Evolutionary conservation across 2,113 vertebrate species (phyloP), one percentile per base, ranked within the genome.

Genomic region (Garra rufa): DNA sequence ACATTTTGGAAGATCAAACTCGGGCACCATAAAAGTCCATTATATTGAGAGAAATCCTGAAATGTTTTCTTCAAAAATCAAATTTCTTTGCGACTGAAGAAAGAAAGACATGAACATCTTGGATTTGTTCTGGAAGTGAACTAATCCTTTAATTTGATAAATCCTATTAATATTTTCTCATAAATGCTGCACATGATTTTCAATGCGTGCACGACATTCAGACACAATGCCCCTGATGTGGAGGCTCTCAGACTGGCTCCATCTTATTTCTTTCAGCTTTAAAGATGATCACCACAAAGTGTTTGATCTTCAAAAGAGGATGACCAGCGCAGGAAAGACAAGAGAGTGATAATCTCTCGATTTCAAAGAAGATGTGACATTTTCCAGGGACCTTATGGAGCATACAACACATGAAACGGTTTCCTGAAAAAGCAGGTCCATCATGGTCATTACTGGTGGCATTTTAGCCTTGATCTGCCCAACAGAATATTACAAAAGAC

Each of bases 281-380:
- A 61, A 80, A 80, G 41, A 80, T 28, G 41, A 80, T n/a, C 57
- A 65, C 41, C 59, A 65, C 34, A 44, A 48, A 28, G 57, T 48
- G 38, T 65, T 80, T 65, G 77, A 80, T 80, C 77, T 80, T 80
- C 77, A 65, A 80, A 80, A 28, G 77, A 63, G 41, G 41, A 80
- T 43, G 50, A 77, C 50, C 75, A 77, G 75, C 0, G 30, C 75
- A 21, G 30, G 50, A 57, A 57, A 77, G 30, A 77, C 77, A 65
- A 63, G 77, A 79, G 43, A 48, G 63, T 34, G 63, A 81, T 69
- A 38, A 69, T 52, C 44, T 81, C 6, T 34, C 43, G 6, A 63
- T 65, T 80, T 81, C 79, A 52, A 77, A 77, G 73, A 75, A 50
- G 50, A 77, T 77, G 75, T 77, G 79, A 81, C 79, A 69, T 81